Evolutionary conservation across 2,113 vertebrate genomes (phyloP).

Genomic region (Hippotragus niger): DNA sequence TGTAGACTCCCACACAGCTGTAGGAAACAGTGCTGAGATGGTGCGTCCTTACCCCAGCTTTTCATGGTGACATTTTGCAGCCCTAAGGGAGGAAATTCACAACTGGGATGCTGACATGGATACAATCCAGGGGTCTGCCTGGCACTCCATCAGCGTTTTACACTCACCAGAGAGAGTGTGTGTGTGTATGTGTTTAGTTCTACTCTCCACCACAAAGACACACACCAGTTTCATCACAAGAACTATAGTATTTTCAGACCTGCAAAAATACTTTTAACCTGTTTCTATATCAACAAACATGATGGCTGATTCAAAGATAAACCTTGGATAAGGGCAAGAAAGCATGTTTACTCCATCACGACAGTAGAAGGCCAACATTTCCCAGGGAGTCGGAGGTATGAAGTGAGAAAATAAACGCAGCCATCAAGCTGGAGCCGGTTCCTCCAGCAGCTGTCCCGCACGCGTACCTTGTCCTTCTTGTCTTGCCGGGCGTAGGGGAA

Average conservation of each 20-base stretch:
- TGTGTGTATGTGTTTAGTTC: background rate
- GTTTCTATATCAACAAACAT: background rate
- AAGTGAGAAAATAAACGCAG: background rate
- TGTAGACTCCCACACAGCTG: background rate
- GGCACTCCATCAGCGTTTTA: background rate
- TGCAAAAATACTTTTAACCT: background rate
- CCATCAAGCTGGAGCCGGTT: background rate
- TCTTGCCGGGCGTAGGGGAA: conserved; percentile 88
- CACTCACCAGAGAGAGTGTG: background rate
- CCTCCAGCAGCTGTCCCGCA: background rate
- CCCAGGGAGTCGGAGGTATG: background rate
- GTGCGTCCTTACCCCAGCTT: background rate
- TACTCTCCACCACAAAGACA: background rate
- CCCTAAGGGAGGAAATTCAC: background rate
- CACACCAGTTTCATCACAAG: background rate
- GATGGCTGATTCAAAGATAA: background rate
- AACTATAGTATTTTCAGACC: background rate
- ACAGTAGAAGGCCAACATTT: background rate
- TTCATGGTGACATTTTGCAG: background rate
- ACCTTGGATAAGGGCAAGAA: background rate
- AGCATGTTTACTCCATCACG: background rate
- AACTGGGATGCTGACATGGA: background rate
- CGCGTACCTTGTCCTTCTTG: conserved; percentile 88
- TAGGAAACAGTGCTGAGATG: background rate
- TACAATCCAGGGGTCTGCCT: background rate